phyloP scores from a whole-genome alignment of 2,113 vertebrate genomes.

The Hippocampus abdominalis region DNA sequence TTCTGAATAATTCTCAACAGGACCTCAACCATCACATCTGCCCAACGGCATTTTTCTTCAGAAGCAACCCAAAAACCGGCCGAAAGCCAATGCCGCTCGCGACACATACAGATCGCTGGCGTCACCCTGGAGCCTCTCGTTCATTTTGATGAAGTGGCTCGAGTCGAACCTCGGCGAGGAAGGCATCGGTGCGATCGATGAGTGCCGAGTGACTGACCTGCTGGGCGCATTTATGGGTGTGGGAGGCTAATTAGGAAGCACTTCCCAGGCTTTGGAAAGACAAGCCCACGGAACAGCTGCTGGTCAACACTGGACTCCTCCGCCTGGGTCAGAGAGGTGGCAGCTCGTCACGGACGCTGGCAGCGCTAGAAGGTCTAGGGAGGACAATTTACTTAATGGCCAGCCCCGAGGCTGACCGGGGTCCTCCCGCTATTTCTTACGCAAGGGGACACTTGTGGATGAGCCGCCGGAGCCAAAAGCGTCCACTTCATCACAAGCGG shows the following conservation, averaged over 20 bases:
- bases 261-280: slow-evolving; percentile 73
- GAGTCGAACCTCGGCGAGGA: slow-evolving; percentile 56
- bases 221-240: slow-evolving; percentile 76
- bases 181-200: slow-evolving; percentile 71
- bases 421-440: slow-evolving; percentile 57
- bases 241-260: slow-evolving; percentile 78
- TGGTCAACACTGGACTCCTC: slow-evolving; percentile 73
- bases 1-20: slow-evolving; percentile 53
- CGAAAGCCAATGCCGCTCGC: not conserved
- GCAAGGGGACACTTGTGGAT: slow-evolving; percentile 60
- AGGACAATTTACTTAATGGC: slow-evolving; percentile 75
- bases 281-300: slow-evolving; percentile 72
- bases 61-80: too few species aligned
- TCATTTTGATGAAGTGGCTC: slow-evolving; percentile 57
- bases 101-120: slow-evolving; percentile 45
- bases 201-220: slow-evolving; percentile 62
- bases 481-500: slow-evolving; percentile 55
- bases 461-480: slow-evolving; percentile 55
- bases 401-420: slow-evolving; percentile 53
- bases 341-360: slow-evolving; percentile 70
- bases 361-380: slow-evolving; percentile 67
- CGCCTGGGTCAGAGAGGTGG: slow-evolving; percentile 71
- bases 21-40: slow-evolving; percentile 16
- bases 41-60: slow-evolving; percentile 5
- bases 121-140: slow-evolving; percentile 47